Conservation (phyloP, 1,140 invertebrate species). For the Ips nitidus region DNA sequence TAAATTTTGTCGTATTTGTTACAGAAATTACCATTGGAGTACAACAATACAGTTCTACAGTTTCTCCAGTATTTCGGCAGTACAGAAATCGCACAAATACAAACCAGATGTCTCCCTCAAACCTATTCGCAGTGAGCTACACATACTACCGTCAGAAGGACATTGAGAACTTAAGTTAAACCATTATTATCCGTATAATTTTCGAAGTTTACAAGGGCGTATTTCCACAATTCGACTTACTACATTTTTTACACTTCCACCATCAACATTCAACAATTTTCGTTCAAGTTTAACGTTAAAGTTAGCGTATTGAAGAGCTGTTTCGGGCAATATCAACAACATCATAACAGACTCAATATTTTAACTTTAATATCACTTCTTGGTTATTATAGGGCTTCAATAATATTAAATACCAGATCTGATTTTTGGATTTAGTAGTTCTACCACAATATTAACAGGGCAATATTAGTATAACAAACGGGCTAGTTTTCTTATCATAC, state of each 20-base stretch:
- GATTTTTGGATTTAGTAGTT: slow-evolving; percentile 31
- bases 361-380: slow-evolving; percentile 39
- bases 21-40: too few species aligned
- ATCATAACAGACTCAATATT: slow-evolving; percentile 45
- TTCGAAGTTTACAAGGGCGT: slow-evolving; percentile 28
- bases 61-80: slow-evolving; percentile 16
- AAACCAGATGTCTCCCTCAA: slow-evolving; percentile 39
- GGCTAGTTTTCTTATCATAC: slow-evolving; percentile 43
- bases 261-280: slow-evolving; percentile 20
- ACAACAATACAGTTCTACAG: too few species aligned
- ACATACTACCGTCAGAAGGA: slow-evolving; percentile 37
- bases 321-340: slow-evolving; percentile 45
- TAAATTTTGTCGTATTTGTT: too few species aligned
- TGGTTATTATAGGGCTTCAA: slow-evolving; percentile 37
- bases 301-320: slow-evolving; percentile 45
- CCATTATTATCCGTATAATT: slow-evolving; percentile 6
- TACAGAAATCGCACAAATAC: background rate
- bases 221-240: slow-evolving; percentile 2
- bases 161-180: slow-evolving; percentile 31
- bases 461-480: slow-evolving; percentile 42
- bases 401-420: slow-evolving; percentile 21
- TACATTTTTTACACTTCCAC: slow-evolving; percentile 7
- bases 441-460: slow-evolving; percentile 42
- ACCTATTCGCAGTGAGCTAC: slow-evolving; percentile 44
- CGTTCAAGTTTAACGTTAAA: slow-evolving; percentile 33